Evolutionary conservation across 2,888 invertebrate species (phyloP), one percentile per base, ranked within the genome.

Genomic region (Sinhomidia bicolor): DNA sequence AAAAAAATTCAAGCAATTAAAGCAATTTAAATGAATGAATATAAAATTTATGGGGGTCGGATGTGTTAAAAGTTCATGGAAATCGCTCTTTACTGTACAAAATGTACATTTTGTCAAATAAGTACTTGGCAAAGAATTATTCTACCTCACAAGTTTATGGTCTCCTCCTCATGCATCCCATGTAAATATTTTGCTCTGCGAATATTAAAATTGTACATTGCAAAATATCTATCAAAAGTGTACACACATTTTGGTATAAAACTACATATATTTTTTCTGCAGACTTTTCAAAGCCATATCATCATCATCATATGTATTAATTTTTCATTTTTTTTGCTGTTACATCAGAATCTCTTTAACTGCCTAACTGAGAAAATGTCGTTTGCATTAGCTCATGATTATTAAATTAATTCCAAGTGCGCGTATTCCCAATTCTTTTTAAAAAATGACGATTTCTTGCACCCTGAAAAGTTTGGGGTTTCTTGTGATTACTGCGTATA

Each of bases 31-130:
- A 23, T 9, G 65, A 5, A 65, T 29, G 65, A 65, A 1, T 20
- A 1, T 29, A 65, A 29, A 17, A 7, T 2, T 7, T 65, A 10
- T 78, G 29, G 54, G 57, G 78, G 78, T 78, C 78, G 0, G 1
- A 20, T 74, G 32, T 36, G 54, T 78, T 78, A 57, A 78, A 54
- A 36, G 78, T 29, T 78, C 57, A 36, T 78, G 78, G 57, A 78
- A 78, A 78, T 32, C 12, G 60, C 60, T 57, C 60, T 1, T n/a
- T n/a, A n/a, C n/a, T n/a, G n/a, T n/a, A n/a, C 29, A 60, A 60
- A 60, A 60, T 1, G 10, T 47, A 14, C 14, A 47, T 47, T 47
- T 47, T 14, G 47, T 47, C 3, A n/a, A n/a, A n/a, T n/a, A n/a
- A n/a, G n/a, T n/a, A n/a, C n/a, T n/a, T n/a, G n/a, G n/a, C n/a